Evolutionary conservation across 2,797 vertebrate species (phyloP).

Genomic region (Urocyon cinereoargenteus): DNA sequence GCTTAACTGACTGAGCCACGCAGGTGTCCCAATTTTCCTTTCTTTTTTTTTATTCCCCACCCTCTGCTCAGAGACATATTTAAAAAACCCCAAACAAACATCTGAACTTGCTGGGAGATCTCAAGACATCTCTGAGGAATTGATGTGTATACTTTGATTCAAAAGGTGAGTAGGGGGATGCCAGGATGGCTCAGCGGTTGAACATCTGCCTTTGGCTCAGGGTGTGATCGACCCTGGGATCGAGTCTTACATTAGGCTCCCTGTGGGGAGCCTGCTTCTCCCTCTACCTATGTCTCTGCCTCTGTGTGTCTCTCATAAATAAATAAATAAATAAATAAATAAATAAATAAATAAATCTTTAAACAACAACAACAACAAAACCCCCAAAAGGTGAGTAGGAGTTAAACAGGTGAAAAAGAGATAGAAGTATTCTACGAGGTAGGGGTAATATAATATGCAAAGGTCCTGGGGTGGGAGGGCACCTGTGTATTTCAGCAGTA

Average conservation of each 20-base stretch:
- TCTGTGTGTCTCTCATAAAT: no score
- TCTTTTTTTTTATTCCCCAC: background rate
- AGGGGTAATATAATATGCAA: background rate
- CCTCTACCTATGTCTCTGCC: no score
- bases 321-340: no score
- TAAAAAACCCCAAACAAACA: background rate
- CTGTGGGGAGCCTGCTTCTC: no score
- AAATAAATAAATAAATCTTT: no score
- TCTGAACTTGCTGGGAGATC: background rate
- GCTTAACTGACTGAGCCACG: no score
- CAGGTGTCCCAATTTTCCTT: no score
- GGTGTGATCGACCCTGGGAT: no score
- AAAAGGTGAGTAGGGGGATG: background rate
- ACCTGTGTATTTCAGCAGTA: background rate
- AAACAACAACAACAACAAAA: no score
- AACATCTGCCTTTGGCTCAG: no score
- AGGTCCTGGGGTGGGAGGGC: background rate
- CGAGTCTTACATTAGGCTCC: no score
- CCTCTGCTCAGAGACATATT: background rate
- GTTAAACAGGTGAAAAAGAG: background rate
- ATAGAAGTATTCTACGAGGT: background rate
- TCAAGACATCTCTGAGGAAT: slow-evolving; percentile 7
- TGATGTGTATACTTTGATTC: background rate
- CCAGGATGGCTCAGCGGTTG: no score
- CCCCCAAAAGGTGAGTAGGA: slow-evolving; percentile 29